phyloP scores from a whole-genome alignment of 1,140 invertebrate genomes.

The Nasonia vitripennis region DNA sequence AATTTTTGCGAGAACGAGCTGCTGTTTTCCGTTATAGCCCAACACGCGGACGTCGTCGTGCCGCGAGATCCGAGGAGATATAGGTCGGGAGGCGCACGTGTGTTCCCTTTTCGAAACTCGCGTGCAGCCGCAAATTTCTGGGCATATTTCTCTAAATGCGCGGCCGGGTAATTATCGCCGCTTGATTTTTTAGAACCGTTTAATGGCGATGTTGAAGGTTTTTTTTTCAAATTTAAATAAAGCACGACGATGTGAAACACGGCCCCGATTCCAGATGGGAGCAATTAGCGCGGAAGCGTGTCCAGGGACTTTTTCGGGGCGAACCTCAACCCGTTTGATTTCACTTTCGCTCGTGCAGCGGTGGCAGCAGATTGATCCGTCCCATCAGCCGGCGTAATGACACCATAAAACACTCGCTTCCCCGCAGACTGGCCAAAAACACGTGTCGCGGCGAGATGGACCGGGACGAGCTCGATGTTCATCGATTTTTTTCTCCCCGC shows the following conservation, averaged over 20 bases:
- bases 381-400: constrained; percentile 22
- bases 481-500: too few relatives aligned
- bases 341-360: constrained; percentile 6
- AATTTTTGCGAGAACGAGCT: constrained; percentile 31
- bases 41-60: neutral
- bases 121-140: too few relatives aligned
- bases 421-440: constrained; percentile 1
- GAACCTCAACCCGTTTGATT: constrained; percentile 5
- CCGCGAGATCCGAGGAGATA: neutral
- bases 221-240: too few relatives aligned
- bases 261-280: neutral
- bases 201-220: too few relatives aligned
- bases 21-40: constrained; percentile 6
- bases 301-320: neutral
- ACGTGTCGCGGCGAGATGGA: constrained; percentile 10
- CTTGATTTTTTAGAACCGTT: too few relatives aligned
- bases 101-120: too few relatives aligned
- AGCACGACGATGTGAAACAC: neutral
- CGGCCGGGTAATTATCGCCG: too few relatives aligned
- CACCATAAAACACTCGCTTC: constrained; percentile 32
- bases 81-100: too few relatives aligned
- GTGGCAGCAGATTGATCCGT: neutral
- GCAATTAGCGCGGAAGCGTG: neutral
- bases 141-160: too few relatives aligned
- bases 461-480: too few relatives aligned